Base-by-base conservation (phyloP, 1,140 invertebrate species). In the Trichonephila inaurata region DNA sequence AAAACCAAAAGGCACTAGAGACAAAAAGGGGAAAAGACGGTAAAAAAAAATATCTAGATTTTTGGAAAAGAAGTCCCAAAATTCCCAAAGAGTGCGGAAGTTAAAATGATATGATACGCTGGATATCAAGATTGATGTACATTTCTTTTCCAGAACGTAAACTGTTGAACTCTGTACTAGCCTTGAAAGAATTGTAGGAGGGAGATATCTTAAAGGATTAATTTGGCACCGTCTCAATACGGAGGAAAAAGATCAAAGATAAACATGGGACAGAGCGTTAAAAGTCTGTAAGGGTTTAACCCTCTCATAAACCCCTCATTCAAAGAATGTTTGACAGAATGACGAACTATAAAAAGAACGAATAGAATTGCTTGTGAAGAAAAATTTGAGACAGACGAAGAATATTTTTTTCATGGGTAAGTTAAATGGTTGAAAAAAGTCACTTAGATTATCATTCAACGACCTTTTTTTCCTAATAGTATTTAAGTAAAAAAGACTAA, bases 31-130 rank as follows among this genome's bases (percentile, higher is more conserved):
- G 16, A 4, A 33, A 18, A 24, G 69, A 77, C 24, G 14, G 28
- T 40, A 33, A 19, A 5, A 16, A 19, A 33, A 72, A 33, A 14
- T 14, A 77, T 33, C 28, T 18, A 33, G 24, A 40, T 40, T 69
- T 77, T 77, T n/a, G n/a, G n/a, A 33, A 77, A 14, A 2, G 24
- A 28, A 77, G 28, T 16, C 72, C 72, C 72, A 77, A 77, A 16
- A 77, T 33, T 77, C 72, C 72, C 72, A 14, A 40, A 28, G 4
- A 77, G 72, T 40, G 72, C 72, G 72, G 72, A 77, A 77, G 72
- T 33, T 33, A 77, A 40, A 40, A 51, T 51, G 51, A 51, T 8
- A 28, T 33, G 72, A 77, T 77, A 40, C 28, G 72, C 33, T 77
- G 72, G 4, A 18, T 77, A 77, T 33, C 6, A 77, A 77, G 72